Percentiles rank a stretch among this genome's conserved stretches.
These are phyloP conservation scores for Antrozous pallidus DNA, from an alignment of 2,797 vertebrate species.

Conservation along the genomic window DNA sequence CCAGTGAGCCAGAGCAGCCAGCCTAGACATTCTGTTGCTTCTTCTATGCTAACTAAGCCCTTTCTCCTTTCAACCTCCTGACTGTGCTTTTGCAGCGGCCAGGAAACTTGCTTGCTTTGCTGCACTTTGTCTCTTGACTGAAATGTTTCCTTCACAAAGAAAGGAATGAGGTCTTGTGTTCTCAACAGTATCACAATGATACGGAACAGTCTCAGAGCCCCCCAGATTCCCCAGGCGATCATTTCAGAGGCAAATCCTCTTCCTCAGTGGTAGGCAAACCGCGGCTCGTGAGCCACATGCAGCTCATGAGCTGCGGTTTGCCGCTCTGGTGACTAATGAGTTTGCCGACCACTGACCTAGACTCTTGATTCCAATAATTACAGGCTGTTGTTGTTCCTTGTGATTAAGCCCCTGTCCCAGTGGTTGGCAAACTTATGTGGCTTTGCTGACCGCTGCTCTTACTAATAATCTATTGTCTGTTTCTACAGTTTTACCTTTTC, in stretches of 20 bases:
- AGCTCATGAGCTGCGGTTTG: too few relatives aligned
- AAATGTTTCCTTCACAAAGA: not conserved
- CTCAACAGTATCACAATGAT: not conserved
- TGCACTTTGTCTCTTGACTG: not conserved
- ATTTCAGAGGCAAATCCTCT: not conserved
- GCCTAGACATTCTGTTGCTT: not conserved
- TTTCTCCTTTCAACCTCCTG: not conserved
- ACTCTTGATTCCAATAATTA: too few relatives aligned
- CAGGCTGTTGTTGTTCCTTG: too few relatives aligned
- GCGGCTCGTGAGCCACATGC: too few relatives aligned
- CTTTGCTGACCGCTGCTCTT: too few relatives aligned
- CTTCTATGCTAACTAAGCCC: not conserved
- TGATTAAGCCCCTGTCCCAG: too few relatives aligned
- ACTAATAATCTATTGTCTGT: not conserved
- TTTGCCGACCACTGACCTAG: too few relatives aligned
- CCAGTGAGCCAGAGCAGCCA: not conserved
- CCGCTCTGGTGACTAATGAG: too few relatives aligned
- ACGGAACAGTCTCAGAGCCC: not conserved
- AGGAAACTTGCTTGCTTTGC: not conserved
- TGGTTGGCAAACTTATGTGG: too few relatives aligned
- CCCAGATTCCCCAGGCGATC: not conserved
- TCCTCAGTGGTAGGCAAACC: too few relatives aligned
- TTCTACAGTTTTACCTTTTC: not conserved
- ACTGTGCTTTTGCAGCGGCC: not conserved
- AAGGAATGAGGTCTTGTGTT: not conserved